phyloP scores from a whole-genome alignment of 2,113 vertebrate genomes.

The Muntiacus muntjak region DNA sequence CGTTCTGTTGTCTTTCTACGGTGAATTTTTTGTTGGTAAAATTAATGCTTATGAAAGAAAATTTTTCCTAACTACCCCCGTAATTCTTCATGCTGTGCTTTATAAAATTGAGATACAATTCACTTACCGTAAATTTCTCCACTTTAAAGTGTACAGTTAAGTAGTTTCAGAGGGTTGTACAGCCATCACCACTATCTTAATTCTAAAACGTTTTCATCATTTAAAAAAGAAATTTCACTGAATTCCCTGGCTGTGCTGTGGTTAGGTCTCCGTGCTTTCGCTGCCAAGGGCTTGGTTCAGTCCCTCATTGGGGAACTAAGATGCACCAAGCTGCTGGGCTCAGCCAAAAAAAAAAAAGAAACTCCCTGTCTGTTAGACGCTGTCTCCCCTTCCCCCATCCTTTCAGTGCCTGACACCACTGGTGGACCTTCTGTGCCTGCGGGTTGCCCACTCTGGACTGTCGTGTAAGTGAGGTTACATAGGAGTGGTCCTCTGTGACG shows the following conservation, averaged over 20 bases:
- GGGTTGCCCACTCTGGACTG: background rate
- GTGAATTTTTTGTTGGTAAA: background rate
- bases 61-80: background rate
- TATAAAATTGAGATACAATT: background rate
- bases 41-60: background rate
- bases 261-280: background rate
- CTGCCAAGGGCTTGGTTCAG: background rate
- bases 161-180: background rate
- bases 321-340: background rate
- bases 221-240: background rate
- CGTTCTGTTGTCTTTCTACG: background rate
- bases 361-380: background rate
- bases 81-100: background rate
- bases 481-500: background rate
- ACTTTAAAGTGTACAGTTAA: background rate
- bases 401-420: background rate
- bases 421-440: rapidly evolving
- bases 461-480: background rate
- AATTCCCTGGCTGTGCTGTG: background rate
- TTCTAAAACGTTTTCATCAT: background rate
- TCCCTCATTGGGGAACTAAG: background rate
- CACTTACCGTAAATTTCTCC: background rate
- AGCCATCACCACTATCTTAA: background rate
- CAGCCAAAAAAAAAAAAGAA: background rate
- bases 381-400: background rate